Evolutionary conservation across 2,113 vertebrate species (phyloP).

Genomic region (Nymphicus hollandicus): DNA sequence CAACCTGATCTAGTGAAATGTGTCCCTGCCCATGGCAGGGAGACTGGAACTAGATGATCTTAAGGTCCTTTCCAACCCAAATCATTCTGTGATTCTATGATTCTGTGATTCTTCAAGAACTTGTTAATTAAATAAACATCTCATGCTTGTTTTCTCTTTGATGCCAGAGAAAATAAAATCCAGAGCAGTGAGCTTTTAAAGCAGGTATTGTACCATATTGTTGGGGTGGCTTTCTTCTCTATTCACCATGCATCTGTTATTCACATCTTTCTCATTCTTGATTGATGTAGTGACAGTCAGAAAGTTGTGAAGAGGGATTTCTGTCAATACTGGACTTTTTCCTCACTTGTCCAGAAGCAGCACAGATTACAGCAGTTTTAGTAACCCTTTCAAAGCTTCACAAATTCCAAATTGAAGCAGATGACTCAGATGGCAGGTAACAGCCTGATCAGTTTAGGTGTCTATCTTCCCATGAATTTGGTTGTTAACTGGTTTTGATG

Average conservation of each 20-base stretch:
- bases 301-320: background rate
- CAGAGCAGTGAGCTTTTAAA: background rate
- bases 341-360: fast-evolving
- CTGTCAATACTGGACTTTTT: background rate
- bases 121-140: background rate
- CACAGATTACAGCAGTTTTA: background rate
- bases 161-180: background rate
- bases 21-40: background rate
- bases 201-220: background rate
- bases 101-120: background rate
- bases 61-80: background rate
- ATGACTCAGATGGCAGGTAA: background rate
- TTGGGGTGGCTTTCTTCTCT: background rate
- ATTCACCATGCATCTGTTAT: background rate
- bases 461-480: background rate
- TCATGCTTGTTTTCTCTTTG: background rate
- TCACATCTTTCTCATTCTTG: background rate
- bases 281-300: background rate
- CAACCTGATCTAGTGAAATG: background rate
- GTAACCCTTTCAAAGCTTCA: background rate
- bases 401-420: background rate
- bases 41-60: background rate
- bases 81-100: background rate
- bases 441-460: background rate
- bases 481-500: background rate